These are phyloP conservation scores for Doryteuthis pealeii DNA, from an alignment of 1,140 invertebrate species.

Conservation along the genomic window DNA sequence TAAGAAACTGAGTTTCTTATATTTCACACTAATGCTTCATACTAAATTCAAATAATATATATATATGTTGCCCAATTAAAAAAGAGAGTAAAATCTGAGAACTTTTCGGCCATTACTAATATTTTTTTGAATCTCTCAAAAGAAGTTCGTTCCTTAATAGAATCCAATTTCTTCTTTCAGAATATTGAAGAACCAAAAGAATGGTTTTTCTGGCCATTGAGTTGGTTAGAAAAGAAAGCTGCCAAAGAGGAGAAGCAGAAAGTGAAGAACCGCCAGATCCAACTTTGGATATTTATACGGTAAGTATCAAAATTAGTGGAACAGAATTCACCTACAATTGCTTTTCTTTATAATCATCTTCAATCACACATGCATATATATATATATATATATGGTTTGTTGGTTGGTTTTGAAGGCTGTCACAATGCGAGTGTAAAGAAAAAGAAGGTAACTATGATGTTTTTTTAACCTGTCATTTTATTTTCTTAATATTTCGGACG, in stretches of 20 bases:
- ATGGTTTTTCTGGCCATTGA: conserved; percentile 71
- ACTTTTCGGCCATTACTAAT: too few relatives aligned
- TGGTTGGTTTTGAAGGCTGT: conserved; percentile 16
- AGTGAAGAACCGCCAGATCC: conserved; percentile 15
- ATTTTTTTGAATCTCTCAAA: too few relatives aligned
- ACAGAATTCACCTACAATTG: neutral
- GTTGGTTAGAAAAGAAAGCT: conserved; percentile 9
- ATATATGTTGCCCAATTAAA: too few relatives aligned
- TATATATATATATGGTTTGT: conserved; percentile 8
- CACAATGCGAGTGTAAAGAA: too few relatives aligned
- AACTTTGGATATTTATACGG: neutral
- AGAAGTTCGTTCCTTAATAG: neutral
- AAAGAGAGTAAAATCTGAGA: too few relatives aligned
- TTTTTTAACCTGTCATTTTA: too few relatives aligned
- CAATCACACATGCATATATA: neutral
- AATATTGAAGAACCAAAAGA: conserved; percentile 64
- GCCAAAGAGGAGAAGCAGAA: conserved; percentile 10
- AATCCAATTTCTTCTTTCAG: conserved; percentile 25
- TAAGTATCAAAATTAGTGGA: neutral
- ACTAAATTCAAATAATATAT: too few relatives aligned
- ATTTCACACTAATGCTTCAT: too few relatives aligned
- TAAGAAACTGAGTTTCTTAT: too few relatives aligned
- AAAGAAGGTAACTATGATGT: too few relatives aligned
- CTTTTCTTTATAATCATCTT: neutral
- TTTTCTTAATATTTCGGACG: too few relatives aligned